Conservation (phyloP, 2,113 vertebrate species). For the Balaenoptera acutorostrata region DNA sequence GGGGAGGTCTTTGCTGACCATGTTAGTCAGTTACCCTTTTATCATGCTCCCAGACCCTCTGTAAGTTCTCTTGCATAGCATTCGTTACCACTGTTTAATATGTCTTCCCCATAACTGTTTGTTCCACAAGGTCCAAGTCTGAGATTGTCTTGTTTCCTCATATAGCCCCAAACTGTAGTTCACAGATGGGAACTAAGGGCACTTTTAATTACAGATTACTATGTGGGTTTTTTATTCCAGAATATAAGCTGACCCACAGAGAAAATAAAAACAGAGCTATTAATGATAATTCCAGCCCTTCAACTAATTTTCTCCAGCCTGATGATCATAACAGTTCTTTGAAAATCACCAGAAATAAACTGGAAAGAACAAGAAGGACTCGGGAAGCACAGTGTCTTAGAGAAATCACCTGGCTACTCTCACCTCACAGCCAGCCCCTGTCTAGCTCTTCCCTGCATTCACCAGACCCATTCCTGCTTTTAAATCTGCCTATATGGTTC, state of each 20-base stretch:
- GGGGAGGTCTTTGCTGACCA: not conserved
- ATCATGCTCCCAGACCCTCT: not conserved
- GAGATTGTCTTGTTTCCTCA: not conserved
- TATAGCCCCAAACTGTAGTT: not conserved
- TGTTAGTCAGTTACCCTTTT: not conserved
- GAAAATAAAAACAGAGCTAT: not conserved
- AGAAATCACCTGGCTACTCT: not conserved
- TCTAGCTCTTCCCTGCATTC: not conserved
- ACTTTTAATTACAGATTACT: not conserved
- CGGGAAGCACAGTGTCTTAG: not conserved
- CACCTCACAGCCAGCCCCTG: rapidly evolving
- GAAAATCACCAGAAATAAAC: not conserved
- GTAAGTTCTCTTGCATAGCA: not conserved
- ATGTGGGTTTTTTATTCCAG: not conserved
- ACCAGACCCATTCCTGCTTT: not conserved
- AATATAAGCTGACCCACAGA: not conserved
- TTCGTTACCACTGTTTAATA: not conserved
- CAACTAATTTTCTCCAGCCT: not conserved
- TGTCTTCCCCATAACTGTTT: not conserved
- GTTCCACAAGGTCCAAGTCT: not conserved
- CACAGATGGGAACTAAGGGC: not conserved
- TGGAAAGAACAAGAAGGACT: not conserved
- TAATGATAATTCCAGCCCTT: not conserved
- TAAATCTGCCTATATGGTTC: not conserved
- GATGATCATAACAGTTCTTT: not conserved